Evolutionary conservation across 1,140 invertebrate genomes (phyloP).

Genomic region (Drosophila subobscura): DNA sequence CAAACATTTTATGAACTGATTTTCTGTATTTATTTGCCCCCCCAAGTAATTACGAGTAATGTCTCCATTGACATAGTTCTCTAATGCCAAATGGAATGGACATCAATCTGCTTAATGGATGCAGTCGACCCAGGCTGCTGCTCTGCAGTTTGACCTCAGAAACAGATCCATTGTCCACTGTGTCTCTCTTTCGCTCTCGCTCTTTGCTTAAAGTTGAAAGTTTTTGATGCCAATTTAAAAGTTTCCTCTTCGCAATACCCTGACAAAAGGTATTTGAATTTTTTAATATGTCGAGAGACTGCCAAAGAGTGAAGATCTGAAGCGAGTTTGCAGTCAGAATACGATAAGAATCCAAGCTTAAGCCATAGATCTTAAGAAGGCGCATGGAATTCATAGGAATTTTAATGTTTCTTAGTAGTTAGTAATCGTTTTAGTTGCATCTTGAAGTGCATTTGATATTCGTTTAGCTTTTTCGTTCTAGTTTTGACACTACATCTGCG

Average conservation of each 20-base stretch:
- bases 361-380: no score
- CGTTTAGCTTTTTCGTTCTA: not conserved
- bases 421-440: not conserved
- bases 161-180: not conserved
- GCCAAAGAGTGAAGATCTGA: no score
- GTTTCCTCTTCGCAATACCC: slow-evolving; percentile 29
- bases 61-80: slow-evolving; percentile 48
- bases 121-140: slow-evolving; percentile 52
- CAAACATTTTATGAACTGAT: slow-evolving; percentile 5
- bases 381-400: no score
- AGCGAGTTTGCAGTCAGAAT: no score
- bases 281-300: not conserved
- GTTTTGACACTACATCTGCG: not conserved
- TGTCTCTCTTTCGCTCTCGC: slow-evolving; percentile 1
- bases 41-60: not conserved
- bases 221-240: slow-evolving; percentile 69
- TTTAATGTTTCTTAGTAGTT: no score
- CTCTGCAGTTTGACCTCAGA: no score
- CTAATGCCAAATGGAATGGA: slow-evolving; percentile 27
- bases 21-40: not conserved
- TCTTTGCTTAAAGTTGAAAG: slow-evolving; percentile 31
- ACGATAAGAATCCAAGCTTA: no score
- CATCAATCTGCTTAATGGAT: slow-evolving; percentile 63
- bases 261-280: slow-evolving; percentile 5
- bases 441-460: not conserved